Conservation (phyloP, 1,140 invertebrate species). For the Trinorchestia longiramus region DNA sequence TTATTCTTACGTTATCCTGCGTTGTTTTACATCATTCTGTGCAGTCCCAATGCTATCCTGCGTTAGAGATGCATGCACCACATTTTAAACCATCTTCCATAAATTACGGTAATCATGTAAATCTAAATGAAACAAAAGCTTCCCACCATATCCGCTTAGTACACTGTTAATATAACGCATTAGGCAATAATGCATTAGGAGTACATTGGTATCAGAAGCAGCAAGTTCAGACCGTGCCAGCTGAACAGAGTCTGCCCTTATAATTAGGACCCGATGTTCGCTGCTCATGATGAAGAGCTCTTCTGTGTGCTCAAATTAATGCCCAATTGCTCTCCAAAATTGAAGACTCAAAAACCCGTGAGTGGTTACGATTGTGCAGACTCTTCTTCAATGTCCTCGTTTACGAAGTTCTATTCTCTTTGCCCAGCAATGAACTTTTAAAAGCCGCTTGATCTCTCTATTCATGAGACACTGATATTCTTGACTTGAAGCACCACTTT, state of each 20-base stretch:
- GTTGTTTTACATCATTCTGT: too few relatives aligned
- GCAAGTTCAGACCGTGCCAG: background rate
- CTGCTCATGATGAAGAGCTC: background rate
- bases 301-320: background rate
- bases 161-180: background rate
- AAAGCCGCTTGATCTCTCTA: background rate
- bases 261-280: background rate
- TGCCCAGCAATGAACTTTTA: background rate
- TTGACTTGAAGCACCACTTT: background rate
- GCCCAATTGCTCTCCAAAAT: background rate
- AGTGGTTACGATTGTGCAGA: background rate
- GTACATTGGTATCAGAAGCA: background rate
- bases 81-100: too few relatives aligned
- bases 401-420: background rate
- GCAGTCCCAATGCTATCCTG: too few relatives aligned
- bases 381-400: background rate
- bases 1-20: too few relatives aligned
- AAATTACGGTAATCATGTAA: background rate
- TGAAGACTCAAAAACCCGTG: background rate
- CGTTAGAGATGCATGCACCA: too few relatives aligned
- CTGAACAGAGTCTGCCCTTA: background rate
- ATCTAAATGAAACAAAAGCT: background rate
- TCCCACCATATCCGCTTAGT: background rate
- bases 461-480: background rate
- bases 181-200: too few relatives aligned